Conservation (phyloP, 2,113 vertebrate genomes). For the Illadopsis cleaveri region DNA sequence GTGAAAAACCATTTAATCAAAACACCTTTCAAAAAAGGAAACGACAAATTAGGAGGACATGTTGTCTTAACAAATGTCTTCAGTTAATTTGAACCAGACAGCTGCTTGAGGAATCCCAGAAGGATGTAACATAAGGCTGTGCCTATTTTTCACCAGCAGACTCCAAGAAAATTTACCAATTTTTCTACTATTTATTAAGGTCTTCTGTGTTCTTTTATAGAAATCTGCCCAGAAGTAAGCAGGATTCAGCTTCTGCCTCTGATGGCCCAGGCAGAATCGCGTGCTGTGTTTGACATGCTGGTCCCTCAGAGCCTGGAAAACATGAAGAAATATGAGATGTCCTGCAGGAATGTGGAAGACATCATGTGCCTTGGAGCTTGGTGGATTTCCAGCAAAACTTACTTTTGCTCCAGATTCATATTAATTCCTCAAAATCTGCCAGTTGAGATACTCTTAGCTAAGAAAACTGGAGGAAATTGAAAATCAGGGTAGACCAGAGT, state of each 20-base stretch:
- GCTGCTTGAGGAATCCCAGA: neutral
- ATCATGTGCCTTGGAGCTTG: neutral
- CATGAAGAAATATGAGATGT: neutral
- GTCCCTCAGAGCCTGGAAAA: conserved; percentile 4
- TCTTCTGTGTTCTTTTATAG: neutral
- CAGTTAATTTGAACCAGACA: neutral
- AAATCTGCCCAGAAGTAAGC: neutral
- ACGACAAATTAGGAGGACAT: neutral
- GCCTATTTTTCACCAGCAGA: neutral
- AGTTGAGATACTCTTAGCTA: neutral
- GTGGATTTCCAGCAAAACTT: neutral
- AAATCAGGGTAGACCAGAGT: neutral
- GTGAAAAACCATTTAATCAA: neutral
- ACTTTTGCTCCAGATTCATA: neutral
- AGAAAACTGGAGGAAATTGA: neutral
- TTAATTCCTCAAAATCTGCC: neutral
- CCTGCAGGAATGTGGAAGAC: conserved; percentile 1
- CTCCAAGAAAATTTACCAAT: neutral
- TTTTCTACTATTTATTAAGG: neutral
- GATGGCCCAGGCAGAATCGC: rapidly evolving
- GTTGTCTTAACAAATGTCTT: neutral
- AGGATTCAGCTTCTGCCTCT: neutral
- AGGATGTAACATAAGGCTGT: neutral
- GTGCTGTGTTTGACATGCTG: neutral
- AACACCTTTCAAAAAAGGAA: conserved; percentile 1